These are phyloP conservation scores for Ophion costatus DNA, from an alignment of 2,888 invertebrate genomes.

Conservation along the genomic window DNA sequence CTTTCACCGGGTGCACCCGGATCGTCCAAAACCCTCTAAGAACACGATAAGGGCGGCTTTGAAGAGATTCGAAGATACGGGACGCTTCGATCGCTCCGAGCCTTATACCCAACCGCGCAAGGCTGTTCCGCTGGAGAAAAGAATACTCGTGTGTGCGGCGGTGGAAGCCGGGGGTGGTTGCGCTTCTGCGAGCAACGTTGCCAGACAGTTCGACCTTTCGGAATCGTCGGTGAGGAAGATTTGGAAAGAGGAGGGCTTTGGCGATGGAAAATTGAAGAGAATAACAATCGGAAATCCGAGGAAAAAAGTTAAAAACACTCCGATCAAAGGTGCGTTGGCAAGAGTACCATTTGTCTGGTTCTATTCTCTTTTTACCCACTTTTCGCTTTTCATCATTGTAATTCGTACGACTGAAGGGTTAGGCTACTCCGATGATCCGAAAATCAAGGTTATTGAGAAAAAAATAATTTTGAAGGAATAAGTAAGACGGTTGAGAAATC, in stretches of 20 bases:
- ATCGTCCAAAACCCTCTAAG: slow-evolving; percentile 62
- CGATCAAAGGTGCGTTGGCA: slow-evolving; percentile 38
- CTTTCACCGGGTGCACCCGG: slow-evolving; percentile 58
- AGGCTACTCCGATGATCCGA: too few relatives aligned
- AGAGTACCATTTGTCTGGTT: too few relatives aligned
- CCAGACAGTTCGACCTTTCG: slow-evolving; percentile 57
- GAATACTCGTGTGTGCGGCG: slow-evolving; percentile 60
- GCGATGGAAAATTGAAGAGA: slow-evolving; percentile 57
- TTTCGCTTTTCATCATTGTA: neutral
- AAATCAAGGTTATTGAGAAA: too few relatives aligned
- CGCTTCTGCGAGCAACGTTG: slow-evolving; percentile 58
- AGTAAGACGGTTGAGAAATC: too few relatives aligned
- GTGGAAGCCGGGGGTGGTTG: slow-evolving; percentile 62
- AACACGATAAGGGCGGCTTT: slow-evolving; percentile 61
- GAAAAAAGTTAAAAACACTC: slow-evolving; percentile 51
- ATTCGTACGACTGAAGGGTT: neutral
- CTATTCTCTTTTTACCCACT: neutral
- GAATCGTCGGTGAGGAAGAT: slow-evolving; percentile 64
- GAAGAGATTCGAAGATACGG: slow-evolving; percentile 63
- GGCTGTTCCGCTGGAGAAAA: slow-evolving; percentile 57
- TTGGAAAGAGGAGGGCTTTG: slow-evolving; percentile 63
- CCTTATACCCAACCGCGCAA: slow-evolving; percentile 59
- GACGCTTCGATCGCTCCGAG: slow-evolving; percentile 61
- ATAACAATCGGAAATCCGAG: slow-evolving; percentile 48
- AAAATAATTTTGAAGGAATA: too few relatives aligned